Base-by-base conservation (phyloP, 2,888 invertebrate species). In the Drosophila falleni region DNA sequence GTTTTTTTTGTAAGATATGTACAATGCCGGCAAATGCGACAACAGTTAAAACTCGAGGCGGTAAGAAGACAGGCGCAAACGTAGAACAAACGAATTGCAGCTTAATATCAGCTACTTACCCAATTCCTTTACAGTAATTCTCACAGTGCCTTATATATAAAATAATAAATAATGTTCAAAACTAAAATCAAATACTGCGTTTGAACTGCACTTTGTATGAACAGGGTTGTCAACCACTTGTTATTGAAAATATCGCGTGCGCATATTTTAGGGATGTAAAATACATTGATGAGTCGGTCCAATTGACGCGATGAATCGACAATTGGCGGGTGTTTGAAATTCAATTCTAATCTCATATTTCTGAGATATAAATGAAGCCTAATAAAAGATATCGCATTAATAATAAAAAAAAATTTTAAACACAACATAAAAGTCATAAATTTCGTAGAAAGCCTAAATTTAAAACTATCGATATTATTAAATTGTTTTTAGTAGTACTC, bases 221-320 rank as follows among this genome's bases (percentile, higher is more conserved):
- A 13, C 58, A 75, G 74, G 41, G 74, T 60, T 75, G 59, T 23
- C 74, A 71, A 46, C 0, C 9, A 8, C 11, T 9, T 16, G 2
- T 35, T 3, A n/a, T 11, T 0, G 5, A 33, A 26, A 46, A 53
- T 19, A 16, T 6, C 13, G 31, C 60, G 65, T 16, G 35, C 63
- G 26, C 10, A 44, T 53, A 59, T 59, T 71, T 8, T 29, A 6
- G 29, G 6, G 29, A 29, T 29, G 29, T 29, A 29, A 29, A 29
- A 6, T 29, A 29, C n/a, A 29, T 26, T 4, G 29, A 29, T 29
- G 8, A 29, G 4, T 29, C 29, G 29, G 29, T 29, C 23, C 4
- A 29, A 6, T 29, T 29, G 23, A 3, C 23, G 23, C 23, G 23
- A 23, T 23, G 4, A 4, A 23, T 23, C 23, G 23, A 23, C 23